These are phyloP conservation scores for Sphyrna mokarran DNA, from an alignment of 2,113 vertebrate genomes.

Conservation along the genomic window DNA sequence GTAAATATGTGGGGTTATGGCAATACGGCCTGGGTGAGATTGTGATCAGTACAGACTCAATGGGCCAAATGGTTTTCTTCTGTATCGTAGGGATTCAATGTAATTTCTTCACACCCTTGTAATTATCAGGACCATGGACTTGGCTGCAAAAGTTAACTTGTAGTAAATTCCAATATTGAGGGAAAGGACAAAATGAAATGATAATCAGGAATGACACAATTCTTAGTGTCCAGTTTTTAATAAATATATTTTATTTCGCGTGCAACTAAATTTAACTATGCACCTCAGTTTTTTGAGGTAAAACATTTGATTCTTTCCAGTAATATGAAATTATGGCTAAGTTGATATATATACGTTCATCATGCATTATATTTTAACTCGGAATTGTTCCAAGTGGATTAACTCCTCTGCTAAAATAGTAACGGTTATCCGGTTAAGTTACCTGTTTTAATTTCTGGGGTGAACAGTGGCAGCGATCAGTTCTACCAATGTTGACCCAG, in stretches of 20 bases:
- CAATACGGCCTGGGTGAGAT: too few species aligned
- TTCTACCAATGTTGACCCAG: background rate
- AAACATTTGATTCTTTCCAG: background rate
- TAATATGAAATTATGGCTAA: background rate
- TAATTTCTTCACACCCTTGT: background rate
- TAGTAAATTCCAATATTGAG: background rate
- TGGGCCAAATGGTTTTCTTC: too few species aligned
- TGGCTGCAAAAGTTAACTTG: too few species aligned
- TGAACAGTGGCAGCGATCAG: background rate
- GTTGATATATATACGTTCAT: too few species aligned
- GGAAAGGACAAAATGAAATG: background rate
- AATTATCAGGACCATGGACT: too few species aligned
- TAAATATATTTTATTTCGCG: background rate
- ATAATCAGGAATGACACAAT: background rate
- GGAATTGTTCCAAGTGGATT: background rate
- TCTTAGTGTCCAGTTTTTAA: background rate
- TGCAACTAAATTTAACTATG: background rate
- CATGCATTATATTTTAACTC: background rate
- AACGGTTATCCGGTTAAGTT: background rate
- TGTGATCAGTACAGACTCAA: too few species aligned
- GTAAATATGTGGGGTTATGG: too few species aligned
- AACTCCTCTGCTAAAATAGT: background rate
- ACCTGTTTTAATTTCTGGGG: background rate
- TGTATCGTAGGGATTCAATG: background rate
- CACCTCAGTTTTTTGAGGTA: background rate